Evolutionary conservation across 2,113 vertebrate species (phyloP), one percentile per base, ranked within the genome.

Genomic region (Ramphastos sulfuratus): DNA sequence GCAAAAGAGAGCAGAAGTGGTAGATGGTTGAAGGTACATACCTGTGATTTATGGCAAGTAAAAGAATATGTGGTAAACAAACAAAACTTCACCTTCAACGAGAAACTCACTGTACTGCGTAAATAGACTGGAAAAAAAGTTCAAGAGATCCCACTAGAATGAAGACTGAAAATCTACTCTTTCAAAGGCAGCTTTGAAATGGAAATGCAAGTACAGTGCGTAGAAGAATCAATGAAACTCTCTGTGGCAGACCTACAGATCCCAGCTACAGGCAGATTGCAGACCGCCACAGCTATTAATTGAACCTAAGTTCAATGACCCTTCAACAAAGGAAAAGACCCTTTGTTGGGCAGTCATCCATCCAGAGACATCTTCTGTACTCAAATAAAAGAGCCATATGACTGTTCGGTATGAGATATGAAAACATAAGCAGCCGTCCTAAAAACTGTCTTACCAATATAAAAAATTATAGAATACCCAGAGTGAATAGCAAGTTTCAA

Each of bases 151-250:
- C 73, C 48, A n/a, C 23, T 27, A 46, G 46, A 66, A 80, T 13
- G 39, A 61, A 58, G 39, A 27, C 8, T 52, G 17, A 35, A 23
- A 46, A 39, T 11, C 15, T 24, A 0, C 23, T 71, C 56, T 61
- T 83, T 87, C 82, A 75, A 83, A 90, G 74, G 58, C 54, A 67
- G 19, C 74, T 84, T n/a, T 87, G 87, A 92, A 90, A 80, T 63
- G 31, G 66, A 83, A 75, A 67, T 18, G 59, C 39, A 76, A 80
- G 64, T 46, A 27, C 31, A 35, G 67, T 13, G 48, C 28, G 16
- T 54, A 59, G 76, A 73, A 20, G 16, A 92, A 56, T 15, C 56
- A 60, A 80, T 30, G 67, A 31, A 83, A 82, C 28, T 39, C 46
- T 70, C 67, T 70, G 61, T 9, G 28, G 42, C 61, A 86, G 76